A percentile compares a stretch with the other conserved stretches of the same genome.
These are phyloP conservation scores for Sycobia sp. DNA, from an alignment of 1,140 invertebrate genomes.

Conservation along the genomic window DNA sequence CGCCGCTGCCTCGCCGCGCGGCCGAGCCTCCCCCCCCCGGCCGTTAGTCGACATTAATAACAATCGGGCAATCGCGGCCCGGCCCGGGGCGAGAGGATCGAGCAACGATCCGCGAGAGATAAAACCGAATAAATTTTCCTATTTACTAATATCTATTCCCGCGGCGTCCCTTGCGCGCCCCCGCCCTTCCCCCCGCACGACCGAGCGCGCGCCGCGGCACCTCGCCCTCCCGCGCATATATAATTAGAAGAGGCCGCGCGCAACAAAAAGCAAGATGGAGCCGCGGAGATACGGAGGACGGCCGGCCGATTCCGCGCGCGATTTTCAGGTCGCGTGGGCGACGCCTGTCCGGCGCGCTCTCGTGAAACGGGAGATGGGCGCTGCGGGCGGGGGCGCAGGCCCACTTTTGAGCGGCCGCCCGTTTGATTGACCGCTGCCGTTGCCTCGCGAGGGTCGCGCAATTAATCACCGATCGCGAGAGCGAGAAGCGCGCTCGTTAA, in stretches of 20 bases:
- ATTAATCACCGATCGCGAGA: conserved; percentile 7
- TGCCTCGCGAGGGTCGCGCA: not conserved
- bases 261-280: conserved; percentile 19
- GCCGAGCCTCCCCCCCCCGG: too few relatives aligned
- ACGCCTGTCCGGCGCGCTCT: conserved; percentile 8
- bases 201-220: not conserved
- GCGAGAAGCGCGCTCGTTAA: not conserved
- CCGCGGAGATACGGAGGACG: not conserved
- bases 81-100: too few relatives aligned
- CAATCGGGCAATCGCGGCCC: too few relatives aligned
- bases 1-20: too few relatives aligned
- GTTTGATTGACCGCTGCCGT: conserved; percentile 1
- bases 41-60: too few relatives aligned
- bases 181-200: too few relatives aligned
- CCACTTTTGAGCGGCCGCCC: not conserved
- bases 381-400: too few relatives aligned
- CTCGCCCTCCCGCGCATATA: not conserved
- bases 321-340: conserved; percentile 26
- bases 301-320: not conserved
- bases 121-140: conserved; percentile 19
- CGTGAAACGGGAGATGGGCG: not conserved
- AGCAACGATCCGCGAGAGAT: too few relatives aligned
- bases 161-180: too few relatives aligned
- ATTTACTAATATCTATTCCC: conserved; percentile 19
- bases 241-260: conserved; percentile 27